Evolutionary conservation across 2,888 invertebrate species (phyloP), one percentile per base, ranked within the genome.

Genomic region (Linyphia triangularis): DNA sequence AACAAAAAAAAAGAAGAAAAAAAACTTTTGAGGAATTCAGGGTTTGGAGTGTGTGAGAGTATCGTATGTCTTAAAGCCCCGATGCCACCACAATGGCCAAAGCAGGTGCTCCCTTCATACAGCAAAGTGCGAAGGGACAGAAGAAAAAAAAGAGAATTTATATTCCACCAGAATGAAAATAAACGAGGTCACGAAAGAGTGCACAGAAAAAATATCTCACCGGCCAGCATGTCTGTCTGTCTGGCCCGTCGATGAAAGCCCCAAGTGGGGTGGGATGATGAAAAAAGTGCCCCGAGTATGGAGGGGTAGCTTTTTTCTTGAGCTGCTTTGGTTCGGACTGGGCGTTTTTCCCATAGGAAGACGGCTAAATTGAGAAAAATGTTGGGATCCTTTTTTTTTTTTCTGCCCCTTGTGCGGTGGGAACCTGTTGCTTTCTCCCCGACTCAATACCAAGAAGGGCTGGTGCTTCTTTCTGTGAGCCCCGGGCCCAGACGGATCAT

Each of bases 301-400:
- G 57, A 72, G 24, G 22, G 28, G 63, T 24, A 40, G 63, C 63
- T 33, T 33, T 65, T 67, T 79, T 67, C 67, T 65, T n/a, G n/a
- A n/a, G n/a, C n/a, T n/a, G n/a, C n/a, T n/a, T n/a, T n/a, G n/a
- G n/a, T n/a, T 85, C 43, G 78, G 72, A 79, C 72, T 73, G 72
- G 61, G 79, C 51, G 85, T 57, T 79, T 86, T 86, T 86, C 86
- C 86, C 86, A 88, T 88, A 65, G 86, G 86, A 88, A 88, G 85
- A 33, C 59, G 28, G 26, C 81, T 43, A 82, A 88, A 88, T 81
- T 73, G 81, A 69, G 81, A 81, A 88, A 81, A 88, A 88, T 82
- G 81, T 43, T 19, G 78, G 51, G 70, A 70, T 69, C 63, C 67
- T 65, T 77, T 57, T 37, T 75, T 43, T 67, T 51, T 16, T 16